Percentiles rank a stretch among this genome's conserved stretches.
Conservation (phyloP, 2,797 vertebrate species). For the Sarcophilus harrisii region DNA sequence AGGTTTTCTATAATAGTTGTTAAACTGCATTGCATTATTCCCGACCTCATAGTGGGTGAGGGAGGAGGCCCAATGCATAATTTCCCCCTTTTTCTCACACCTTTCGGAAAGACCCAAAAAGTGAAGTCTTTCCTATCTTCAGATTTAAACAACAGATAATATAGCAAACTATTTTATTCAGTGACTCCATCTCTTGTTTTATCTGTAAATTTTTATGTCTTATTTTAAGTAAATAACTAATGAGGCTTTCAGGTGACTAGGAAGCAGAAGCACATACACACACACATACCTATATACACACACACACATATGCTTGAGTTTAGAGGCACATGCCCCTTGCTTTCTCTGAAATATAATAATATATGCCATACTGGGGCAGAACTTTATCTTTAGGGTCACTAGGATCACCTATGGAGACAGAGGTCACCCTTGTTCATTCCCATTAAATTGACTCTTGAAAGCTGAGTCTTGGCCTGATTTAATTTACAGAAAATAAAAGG, state of each 20-base stretch:
- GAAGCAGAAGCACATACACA: background rate
- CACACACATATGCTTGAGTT: background rate
- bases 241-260: background rate
- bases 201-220: background rate
- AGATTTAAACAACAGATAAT: background rate
- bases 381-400: background rate
- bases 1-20: background rate
- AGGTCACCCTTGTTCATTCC: background rate
- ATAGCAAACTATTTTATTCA: background rate
- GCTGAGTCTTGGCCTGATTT: background rate
- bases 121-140: background rate
- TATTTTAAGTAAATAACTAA: slow-evolving; percentile 28
- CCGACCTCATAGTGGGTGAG: background rate
- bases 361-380: background rate
- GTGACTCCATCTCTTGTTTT: background rate
- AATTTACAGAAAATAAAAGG: slow-evolving; percentile 17
- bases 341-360: background rate
- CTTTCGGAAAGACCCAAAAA: background rate
- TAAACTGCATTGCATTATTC: background rate
- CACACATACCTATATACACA: background rate
- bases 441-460: background rate
- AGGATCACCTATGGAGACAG: background rate
- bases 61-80: background rate
- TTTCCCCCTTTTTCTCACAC: background rate
- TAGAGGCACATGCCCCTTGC: background rate